Base-by-base conservation (phyloP, 37 sponge, comb jelly and placozoan genomes). In the Agelas oroides region DNA sequence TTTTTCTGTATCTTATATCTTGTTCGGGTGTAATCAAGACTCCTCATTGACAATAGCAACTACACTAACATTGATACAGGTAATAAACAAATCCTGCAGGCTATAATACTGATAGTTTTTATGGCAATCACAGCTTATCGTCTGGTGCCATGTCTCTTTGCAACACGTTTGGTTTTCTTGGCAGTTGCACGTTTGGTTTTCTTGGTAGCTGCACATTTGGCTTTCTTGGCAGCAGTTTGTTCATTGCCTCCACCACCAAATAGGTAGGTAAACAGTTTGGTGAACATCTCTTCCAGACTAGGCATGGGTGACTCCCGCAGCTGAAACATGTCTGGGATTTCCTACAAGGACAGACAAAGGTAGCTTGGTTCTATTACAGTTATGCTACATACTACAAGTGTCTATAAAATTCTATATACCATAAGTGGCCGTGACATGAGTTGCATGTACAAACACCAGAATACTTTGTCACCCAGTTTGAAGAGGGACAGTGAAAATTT, bases 201-300 rank as follows among this genome's bases (percentile, higher is more conserved):
- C 46, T 46, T 46, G 3, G 62, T 14, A 61, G 14, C 23, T 5
- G 62, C n/a, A n/a, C n/a, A 34, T 31, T 67, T 67, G 34, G 69
- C 5, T 31, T 67, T 67, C 28, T 67, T 67, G 19, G 69, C 69
- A 28, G 19, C 34, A 30, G 31, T 31, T n/a, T n/a, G n/a, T 5
- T 5, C 62, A 5, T 68, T 59, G 27, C 3, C 11, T 32, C 95
- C 95, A 34, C 95, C 92, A 46, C 95, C 95, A 82, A 95, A 91
- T 38, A 88, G 53, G 72, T n/a, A n/a, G n/a, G n/a, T n/a, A n/a
- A n/a, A n/a, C n/a, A n/a, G n/a, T n/a, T 88, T 88, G 23, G 95
- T 95, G 39, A 91, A 77, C 60, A 71, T 52, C 63, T 94, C 95
- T 79, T 91, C 95, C 65, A 94, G 36, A 32, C 86, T 88, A 25